These are phyloP conservation scores for Peribatodes rhomboidaria DNA, from an alignment of 2,888 invertebrate genomes.

Conservation along the genomic window DNA sequence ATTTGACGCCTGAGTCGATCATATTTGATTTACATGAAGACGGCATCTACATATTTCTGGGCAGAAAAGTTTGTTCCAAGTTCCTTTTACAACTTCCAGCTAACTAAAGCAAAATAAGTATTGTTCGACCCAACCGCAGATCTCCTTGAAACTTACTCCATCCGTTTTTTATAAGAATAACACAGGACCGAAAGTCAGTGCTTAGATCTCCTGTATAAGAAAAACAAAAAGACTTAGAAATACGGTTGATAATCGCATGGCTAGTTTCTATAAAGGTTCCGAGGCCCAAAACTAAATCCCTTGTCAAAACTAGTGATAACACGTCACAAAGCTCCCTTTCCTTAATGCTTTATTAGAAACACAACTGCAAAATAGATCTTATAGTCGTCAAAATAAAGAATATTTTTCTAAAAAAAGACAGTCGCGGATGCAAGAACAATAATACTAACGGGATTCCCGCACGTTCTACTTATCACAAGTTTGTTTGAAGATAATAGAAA, in stretches of 20 bases:
- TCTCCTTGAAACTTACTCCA: too few relatives aligned
- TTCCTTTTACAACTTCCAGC: too few relatives aligned
- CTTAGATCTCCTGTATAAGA: constrained; percentile 1
- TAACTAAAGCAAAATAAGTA: too few relatives aligned
- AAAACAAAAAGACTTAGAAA: not conserved
- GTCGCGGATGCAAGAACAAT: constrained; percentile 30
- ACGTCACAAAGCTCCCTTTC: constrained; percentile 47
- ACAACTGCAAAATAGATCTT: constrained; percentile 17
- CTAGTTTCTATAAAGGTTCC: constrained; percentile 11
- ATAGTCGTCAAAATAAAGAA: not conserved
- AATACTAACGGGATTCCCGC: constrained; percentile 37
- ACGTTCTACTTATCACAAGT: constrained; percentile 36
- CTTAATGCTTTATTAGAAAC: constrained; percentile 24
- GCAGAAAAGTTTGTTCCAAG: too few relatives aligned
- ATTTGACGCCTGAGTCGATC: not conserved
- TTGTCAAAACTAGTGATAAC: constrained; percentile 55
- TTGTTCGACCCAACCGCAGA: not conserved
- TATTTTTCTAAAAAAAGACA: constrained; percentile 2
- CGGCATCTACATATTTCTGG: too few relatives aligned
- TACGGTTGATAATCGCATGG: constrained; percentile 1
- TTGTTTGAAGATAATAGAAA: constrained; percentile 40
- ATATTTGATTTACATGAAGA: too few relatives aligned
- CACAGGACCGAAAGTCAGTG: not conserved
- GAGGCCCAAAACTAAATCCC: constrained; percentile 41
- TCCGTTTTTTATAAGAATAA: not conserved